Evolutionary conservation across 2,888 invertebrate species (phyloP).

Genomic region (Protodeltote pygarga): DNA sequence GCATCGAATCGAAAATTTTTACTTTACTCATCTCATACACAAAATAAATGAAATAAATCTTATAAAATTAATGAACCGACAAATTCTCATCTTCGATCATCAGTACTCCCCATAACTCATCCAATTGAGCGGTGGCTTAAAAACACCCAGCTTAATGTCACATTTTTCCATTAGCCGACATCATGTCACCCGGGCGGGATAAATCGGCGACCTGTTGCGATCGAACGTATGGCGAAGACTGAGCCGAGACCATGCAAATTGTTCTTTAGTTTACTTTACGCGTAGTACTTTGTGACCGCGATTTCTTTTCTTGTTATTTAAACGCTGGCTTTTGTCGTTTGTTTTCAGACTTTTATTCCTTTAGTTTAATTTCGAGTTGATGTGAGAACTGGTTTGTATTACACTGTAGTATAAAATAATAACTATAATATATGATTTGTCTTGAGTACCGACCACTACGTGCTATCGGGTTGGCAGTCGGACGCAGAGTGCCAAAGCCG

Average conservation of each 20-base stretch:
- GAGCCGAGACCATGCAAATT: constrained; percentile 67
- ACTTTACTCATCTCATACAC: constrained; percentile 4
- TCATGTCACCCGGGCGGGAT: constrained; percentile 63
- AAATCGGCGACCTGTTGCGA: constrained; percentile 83
- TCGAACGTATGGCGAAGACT: constrained; percentile 64
- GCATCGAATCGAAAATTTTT: neutral
- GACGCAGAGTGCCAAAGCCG: too few relatives aligned
- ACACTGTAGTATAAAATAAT: too few relatives aligned
- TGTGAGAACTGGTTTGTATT: constrained; percentile 12
- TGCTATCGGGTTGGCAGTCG: too few relatives aligned
- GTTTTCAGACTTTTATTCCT: constrained; percentile 21
- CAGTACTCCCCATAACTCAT: constrained; percentile 70
- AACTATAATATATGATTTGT: too few relatives aligned
- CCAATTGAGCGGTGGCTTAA: constrained; percentile 68
- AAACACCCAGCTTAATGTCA: constrained; percentile 71
- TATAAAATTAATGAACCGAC: constrained; percentile 61
- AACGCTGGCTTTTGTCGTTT: constrained; percentile 36
- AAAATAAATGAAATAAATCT: constrained; percentile 39
- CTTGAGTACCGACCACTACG: too few relatives aligned
- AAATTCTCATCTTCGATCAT: constrained; percentile 64
- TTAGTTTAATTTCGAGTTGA: neutral
- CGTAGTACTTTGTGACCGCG: constrained; percentile 34
- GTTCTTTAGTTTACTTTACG: constrained; percentile 70
- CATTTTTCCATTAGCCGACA: constrained; percentile 79
- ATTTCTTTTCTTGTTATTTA: constrained; percentile 46